A percentile compares a stretch with the other conserved stretches of the same genome.
These are phyloP conservation scores for Camponotus pennsylvanicus DNA, from an alignment of 1,140 invertebrate species.

Conservation along the genomic window DNA sequence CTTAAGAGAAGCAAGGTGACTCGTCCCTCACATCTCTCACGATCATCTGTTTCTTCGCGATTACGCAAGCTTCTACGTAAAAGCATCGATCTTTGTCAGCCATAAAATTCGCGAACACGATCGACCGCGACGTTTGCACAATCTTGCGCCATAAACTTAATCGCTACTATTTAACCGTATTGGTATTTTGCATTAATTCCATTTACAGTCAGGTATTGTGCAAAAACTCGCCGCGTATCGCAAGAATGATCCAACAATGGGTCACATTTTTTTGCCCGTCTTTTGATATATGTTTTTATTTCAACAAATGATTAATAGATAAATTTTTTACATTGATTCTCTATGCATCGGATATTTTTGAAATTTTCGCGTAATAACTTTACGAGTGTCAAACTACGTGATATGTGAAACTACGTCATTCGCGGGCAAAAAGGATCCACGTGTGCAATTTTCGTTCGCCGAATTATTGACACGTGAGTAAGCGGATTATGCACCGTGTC, in stretches of 20 bases:
- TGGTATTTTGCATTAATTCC: conserved; percentile 43
- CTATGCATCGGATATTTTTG: background rate
- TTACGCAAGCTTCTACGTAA: conserved; percentile 45
- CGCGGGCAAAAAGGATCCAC: background rate
- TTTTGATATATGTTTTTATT: background rate
- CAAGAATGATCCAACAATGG: background rate
- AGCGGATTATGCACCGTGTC: background rate
- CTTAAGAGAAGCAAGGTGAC: conserved; percentile 71
- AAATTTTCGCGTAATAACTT: background rate
- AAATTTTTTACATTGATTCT: background rate
- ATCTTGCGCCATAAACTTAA: conserved; percentile 38
- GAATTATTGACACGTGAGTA: conserved; percentile 26
- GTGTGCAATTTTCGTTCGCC: background rate
- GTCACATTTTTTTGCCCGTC: conserved; percentile 13
- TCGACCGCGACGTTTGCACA: conserved; percentile 23
- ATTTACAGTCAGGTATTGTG: conserved; percentile 6
- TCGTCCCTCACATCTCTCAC: conserved; percentile 9
- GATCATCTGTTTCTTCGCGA: conserved; percentile 44
- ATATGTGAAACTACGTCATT: background rate
- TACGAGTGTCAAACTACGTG: background rate
- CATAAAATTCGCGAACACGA: conserved; percentile 31
- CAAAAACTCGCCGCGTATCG: conserved; percentile 10
- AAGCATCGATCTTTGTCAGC: conserved; percentile 64
- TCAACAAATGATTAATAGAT: background rate
- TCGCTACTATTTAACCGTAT: conserved; percentile 29